Evolutionary conservation across 2,113 vertebrate species (phyloP).

Genomic region (Nycticryphes semicollaris): DNA sequence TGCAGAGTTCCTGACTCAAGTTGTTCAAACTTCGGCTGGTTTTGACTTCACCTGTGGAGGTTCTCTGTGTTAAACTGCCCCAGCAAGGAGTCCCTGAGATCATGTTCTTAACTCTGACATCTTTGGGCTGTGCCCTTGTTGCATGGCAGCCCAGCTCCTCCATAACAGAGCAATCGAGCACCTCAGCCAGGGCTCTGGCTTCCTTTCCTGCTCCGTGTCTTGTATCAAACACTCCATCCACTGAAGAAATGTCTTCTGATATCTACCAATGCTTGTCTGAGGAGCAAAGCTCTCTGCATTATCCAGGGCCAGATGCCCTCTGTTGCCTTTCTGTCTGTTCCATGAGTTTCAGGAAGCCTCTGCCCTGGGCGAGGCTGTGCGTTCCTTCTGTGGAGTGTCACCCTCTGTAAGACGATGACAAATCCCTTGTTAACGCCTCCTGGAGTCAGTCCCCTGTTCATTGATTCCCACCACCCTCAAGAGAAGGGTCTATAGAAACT

Average conservation of each 20-base stretch:
- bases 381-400: neutral
- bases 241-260: neutral
- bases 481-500: neutral
- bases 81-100: neutral
- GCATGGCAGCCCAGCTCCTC: neutral
- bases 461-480: neutral
- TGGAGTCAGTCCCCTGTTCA: neutral
- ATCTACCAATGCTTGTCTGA: neutral
- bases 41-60: neutral
- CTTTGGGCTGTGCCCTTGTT: neutral
- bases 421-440: rapidly evolving
- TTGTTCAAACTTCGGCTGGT: neutral
- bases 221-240: neutral
- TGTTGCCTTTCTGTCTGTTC: rapidly evolving
- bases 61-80: neutral
- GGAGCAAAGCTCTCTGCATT: neutral
- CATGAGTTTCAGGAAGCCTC: neutral
- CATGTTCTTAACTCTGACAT: neutral
- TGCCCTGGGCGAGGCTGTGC: neutral
- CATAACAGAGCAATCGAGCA: neutral
- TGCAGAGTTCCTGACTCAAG: neutral
- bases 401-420: neutral
- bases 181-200: neutral
- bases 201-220: neutral
- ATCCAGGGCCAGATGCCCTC: neutral